Conservation (phyloP, 1,140 invertebrate species). For the Hyposmocoma kahamanoa region DNA sequence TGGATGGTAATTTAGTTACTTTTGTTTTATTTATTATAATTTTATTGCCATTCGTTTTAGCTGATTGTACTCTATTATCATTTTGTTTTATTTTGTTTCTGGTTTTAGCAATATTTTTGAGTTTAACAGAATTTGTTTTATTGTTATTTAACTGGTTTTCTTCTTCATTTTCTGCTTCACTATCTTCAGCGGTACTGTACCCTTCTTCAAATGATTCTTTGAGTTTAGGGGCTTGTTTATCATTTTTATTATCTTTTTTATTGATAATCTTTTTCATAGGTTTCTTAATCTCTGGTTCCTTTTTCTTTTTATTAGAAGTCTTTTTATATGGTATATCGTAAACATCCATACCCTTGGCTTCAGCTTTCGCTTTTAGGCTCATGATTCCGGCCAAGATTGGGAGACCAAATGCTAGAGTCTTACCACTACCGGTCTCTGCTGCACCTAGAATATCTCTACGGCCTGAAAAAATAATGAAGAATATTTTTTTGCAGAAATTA, state of each 20-base stretch:
- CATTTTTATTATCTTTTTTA: constrained; percentile 35
- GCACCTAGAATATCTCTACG: constrained; percentile 93
- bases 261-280: constrained; percentile 1
- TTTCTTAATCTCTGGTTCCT: not conserved
- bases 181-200: constrained; percentile 46
- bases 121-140: constrained; percentile 31
- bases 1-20: constrained; percentile 8
- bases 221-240: constrained; percentile 22
- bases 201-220: constrained; percentile 56
- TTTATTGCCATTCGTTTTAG: too few relatives aligned
- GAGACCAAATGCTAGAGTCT: constrained; percentile 97
- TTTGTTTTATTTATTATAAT: not conserved
- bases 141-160: constrained; percentile 30
- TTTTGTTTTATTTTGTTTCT: too few relatives aligned
- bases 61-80: too few relatives aligned
- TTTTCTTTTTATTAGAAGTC: constrained; percentile 41
- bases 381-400: constrained; percentile 92
- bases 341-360: constrained; percentile 41
- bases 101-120: too few relatives aligned
- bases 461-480: constrained; percentile 59
- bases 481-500: too few relatives aligned
- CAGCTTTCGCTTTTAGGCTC: constrained; percentile 75
- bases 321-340: constrained; percentile 64
- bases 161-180: constrained; percentile 24
- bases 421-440: constrained; percentile 98